phyloP scores from a whole-genome alignment of 2,888 invertebrate genomes.

The Ramazzottius varieornatus region DNA sequence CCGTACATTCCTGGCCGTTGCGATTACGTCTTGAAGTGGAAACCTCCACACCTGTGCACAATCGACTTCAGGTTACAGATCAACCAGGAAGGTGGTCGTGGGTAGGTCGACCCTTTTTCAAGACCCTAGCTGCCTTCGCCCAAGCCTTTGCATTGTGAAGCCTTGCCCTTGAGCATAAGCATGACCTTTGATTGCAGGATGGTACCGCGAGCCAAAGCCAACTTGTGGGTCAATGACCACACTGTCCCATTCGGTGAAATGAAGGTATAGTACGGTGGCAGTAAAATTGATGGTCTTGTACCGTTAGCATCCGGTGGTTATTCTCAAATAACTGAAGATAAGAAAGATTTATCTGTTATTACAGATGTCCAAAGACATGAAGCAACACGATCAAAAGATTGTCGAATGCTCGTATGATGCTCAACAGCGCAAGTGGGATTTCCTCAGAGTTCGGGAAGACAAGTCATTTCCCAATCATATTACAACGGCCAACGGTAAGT shows the following conservation, averaged over 20 bases:
- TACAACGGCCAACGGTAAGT: constrained; percentile 46
- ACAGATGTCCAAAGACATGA: too few relatives aligned
- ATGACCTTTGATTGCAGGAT: too few relatives aligned
- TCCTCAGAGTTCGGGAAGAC: constrained; percentile 81
- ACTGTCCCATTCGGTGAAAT: constrained; percentile 20
- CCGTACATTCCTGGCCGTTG: constrained; percentile 59
- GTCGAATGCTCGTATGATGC: constrained; percentile 64
- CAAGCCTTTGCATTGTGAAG: constrained; percentile 10
- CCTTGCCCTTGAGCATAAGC: too few relatives aligned
- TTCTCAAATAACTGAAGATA: too few relatives aligned
- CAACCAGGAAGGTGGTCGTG: constrained; percentile 38
- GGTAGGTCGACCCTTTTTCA: constrained; percentile 31
- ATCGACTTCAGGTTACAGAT: constrained; percentile 80
- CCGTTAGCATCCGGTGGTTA: too few relatives aligned
- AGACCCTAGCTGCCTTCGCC: neutral
- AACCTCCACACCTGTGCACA: constrained; percentile 71
- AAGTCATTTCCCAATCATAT: constrained; percentile 79
- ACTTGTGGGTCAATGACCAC: constrained; percentile 15
- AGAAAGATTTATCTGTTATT: too few relatives aligned
- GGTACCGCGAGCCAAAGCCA: constrained; percentile 20
- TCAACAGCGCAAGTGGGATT: constrained; percentile 44
- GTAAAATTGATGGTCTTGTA: too few relatives aligned
- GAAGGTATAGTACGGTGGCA: constrained; percentile 18
- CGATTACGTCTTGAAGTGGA: constrained; percentile 77
- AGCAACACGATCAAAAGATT: constrained; percentile 63